Evolutionary conservation across 1,140 invertebrate species (phyloP), one percentile per base, ranked within the genome.

Genomic region (Hyles vespertilio): DNA sequence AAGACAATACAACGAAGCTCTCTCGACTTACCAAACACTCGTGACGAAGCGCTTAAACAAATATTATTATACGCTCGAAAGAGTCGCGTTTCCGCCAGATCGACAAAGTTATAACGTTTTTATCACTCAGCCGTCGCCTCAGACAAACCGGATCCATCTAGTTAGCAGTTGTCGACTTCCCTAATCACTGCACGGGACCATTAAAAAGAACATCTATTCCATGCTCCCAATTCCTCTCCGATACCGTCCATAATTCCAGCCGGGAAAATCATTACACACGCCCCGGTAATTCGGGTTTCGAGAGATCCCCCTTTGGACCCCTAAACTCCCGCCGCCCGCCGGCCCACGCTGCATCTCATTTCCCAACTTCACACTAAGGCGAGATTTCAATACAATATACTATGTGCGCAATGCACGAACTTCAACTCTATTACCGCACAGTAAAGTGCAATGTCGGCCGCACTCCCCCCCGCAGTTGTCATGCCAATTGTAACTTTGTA

Each of bases 261-360:
- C 80, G 77, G 84, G 83, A 82, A 89, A 89, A 86, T 89, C 86
- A 89, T 89, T 89, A 89, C 84, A 84, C 74, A 87, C 84, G 86
- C 81, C 84, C 81, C 74, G 84, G 80, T 87, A 86, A 89, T 87
- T 89, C 81, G 79, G 79, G 84, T 86, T 86, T 82, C 81, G 82
- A 84, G 78, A 73, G 74, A 64, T 70, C 70, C 70, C 67, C 71
- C 54, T 58, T 40, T 49, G 22, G 56, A 51, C 68, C 67, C 56
- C 67, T 57, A 48, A 9, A 10, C 48, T 46, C 40, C 51, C 8
- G 8, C 50, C 32, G 46, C 48, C 56, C 50, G 48, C 70, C 67
- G 54, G 50, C 70, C 73, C 72, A 77, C 82, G 72, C 84, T 89
- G 86, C 86, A 89, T 89, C 86, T 87, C 86, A 87, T 87, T 89